These are phyloP conservation scores for Zaprionus vittiger DNA, from an alignment of 1,140 invertebrate genomes.

Conservation along the genomic window DNA sequence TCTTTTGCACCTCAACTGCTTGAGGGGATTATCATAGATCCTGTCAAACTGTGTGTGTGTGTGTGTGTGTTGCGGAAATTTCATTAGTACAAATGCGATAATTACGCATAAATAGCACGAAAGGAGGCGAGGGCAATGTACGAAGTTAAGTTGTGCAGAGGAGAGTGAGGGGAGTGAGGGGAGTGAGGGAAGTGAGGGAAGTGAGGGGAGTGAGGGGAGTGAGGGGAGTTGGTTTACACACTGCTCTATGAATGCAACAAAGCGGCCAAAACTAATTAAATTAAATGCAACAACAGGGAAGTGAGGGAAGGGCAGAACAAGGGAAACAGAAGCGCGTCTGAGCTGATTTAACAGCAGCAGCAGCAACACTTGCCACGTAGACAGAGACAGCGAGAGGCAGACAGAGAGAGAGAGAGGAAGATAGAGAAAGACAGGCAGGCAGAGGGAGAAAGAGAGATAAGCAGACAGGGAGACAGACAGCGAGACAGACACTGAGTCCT, in stretches of 20 bases:
- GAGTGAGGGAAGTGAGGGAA: too few species aligned
- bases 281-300: slow-evolving; percentile 47
- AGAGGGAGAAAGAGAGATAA: background rate
- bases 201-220: too few species aligned
- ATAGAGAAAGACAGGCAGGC: background rate
- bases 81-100: slow-evolving; percentile 44
- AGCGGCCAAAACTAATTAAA: slow-evolving; percentile 74
- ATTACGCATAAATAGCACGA: slow-evolving; percentile 30
- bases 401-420: background rate
- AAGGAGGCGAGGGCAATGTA: background rate
- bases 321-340: background rate
- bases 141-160: background rate
- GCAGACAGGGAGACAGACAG: background rate
- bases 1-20: background rate
- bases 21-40: slow-evolving; percentile 11
- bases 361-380: slow-evolving; percentile 63
- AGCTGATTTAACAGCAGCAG: slow-evolving; percentile 18
- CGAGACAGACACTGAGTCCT: background rate
- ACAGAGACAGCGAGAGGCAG: background rate
- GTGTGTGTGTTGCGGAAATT: slow-evolving; percentile 19
- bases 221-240: too few species aligned
- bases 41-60: slow-evolving; percentile 1
- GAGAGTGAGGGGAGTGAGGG: background rate
- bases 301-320: background rate
- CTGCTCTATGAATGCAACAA: slow-evolving; percentile 30